Evolutionary conservation across 2,888 invertebrate genomes (phyloP).

Genomic region (Ophion costatus): DNA sequence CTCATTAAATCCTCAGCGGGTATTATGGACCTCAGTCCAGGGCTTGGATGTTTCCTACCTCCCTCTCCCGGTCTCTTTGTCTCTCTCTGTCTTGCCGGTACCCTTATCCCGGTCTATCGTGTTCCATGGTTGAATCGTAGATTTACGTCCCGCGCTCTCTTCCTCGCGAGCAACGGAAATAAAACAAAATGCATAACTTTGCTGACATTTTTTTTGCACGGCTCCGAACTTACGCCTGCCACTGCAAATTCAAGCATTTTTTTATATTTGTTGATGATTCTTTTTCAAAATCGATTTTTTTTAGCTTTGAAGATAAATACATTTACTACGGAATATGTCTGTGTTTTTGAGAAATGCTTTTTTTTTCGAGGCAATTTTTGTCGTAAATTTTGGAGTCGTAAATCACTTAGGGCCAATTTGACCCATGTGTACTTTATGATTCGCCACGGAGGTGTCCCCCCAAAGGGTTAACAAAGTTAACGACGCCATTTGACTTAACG

Average conservation of each 20-base stretch:
- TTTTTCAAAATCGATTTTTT: too few species aligned
- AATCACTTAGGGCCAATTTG: constrained; percentile 9
- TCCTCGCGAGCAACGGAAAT: neutral
- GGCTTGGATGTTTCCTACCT: constrained; percentile 61
- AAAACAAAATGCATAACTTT: neutral
- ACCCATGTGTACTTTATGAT: neutral
- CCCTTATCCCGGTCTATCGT: too few species aligned
- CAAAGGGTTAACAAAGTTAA: constrained; percentile 43
- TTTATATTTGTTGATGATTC: too few species aligned
- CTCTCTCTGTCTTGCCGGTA: constrained; percentile 13
- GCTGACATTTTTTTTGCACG: too few species aligned
- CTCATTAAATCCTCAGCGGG: constrained; percentile 82
- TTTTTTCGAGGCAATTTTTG: too few species aligned
- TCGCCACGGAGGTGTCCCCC: constrained; percentile 33
- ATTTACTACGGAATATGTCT: too few species aligned
- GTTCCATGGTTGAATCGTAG: too few species aligned
- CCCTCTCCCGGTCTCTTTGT: constrained; percentile 61
- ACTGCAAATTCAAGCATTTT: too few species aligned
- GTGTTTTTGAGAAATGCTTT: too few species aligned
- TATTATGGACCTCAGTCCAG: constrained; percentile 75
- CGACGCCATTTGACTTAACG: constrained; percentile 49
- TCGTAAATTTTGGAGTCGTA: too few species aligned
- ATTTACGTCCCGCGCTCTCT: constrained; percentile 66
- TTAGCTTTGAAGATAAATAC: too few species aligned
- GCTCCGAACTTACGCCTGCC: too few species aligned